Conservation (phyloP, 2,888 invertebrate genomes). For the Rotaria socialis region DNA sequence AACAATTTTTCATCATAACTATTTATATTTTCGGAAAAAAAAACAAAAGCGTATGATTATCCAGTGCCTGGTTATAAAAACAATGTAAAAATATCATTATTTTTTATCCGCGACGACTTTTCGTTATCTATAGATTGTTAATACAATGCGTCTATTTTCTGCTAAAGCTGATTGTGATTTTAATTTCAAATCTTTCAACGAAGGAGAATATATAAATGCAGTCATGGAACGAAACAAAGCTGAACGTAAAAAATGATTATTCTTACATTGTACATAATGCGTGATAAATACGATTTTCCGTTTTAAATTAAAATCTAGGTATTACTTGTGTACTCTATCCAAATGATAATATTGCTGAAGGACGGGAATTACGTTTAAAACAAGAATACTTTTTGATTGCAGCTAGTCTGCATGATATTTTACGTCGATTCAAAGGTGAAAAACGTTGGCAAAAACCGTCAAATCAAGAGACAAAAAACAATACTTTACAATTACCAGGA, state of each 20-base stretch:
- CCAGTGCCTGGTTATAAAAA: constrained; percentile 78
- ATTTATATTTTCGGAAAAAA: no score
- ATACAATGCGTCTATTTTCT: constrained; percentile 93
- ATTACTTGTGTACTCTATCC: constrained; percentile 95
- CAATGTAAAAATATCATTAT: not conserved
- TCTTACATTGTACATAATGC: not conserved
- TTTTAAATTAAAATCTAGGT: constrained; percentile 62
- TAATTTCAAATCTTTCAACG: constrained; percentile 91
- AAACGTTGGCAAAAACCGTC: not conserved
- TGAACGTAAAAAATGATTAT: constrained; percentile 63
- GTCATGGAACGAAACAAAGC: constrained; percentile 94
- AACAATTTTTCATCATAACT: constrained; percentile 80
- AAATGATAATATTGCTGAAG: constrained; percentile 85
- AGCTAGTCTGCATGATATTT: constrained; percentile 89
- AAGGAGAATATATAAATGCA: constrained; percentile 96
- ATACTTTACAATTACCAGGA: constrained; percentile 57
- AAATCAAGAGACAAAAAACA: not conserved
- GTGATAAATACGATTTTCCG: not conserved
- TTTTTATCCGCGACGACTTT: no score
- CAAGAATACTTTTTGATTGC: constrained; percentile 99
- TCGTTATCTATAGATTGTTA: constrained; percentile 66
- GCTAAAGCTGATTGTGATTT: constrained; percentile 92
- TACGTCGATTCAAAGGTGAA: constrained; percentile 63
- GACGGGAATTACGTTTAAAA: constrained; percentile 92
- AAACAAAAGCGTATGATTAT: constrained; percentile 77